Base-by-base conservation (phyloP, 2,113 vertebrate genomes). In the Plotosus lineatus region DNA sequence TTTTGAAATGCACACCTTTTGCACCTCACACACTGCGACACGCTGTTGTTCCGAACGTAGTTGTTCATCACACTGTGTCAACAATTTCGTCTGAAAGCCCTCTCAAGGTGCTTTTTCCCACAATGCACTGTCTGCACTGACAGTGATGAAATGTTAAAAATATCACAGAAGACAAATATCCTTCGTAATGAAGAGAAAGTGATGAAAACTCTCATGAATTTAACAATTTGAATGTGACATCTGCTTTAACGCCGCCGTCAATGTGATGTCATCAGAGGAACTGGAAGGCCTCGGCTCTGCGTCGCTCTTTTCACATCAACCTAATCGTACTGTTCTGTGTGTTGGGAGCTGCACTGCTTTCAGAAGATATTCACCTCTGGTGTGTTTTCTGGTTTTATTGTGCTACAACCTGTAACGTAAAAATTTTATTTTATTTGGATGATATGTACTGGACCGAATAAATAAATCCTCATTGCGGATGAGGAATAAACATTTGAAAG, bases 1-100 rank as follows among this genome's bases (percentile, higher is more conserved):
- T 58, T 58, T 69, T n/a, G 4, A 2, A 44, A 21, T 74, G 72
- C 48, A 74, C 48, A n/a, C 5, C n/a, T 75, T 72, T 50, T 50
- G 68, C 26, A 72, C n/a, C 44, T 48, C 69, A 51, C 46, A 31
- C 72, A 26, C 51, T 14, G n/a, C 1, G 11, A 51, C 36, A 75
- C 10, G 26, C 46, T 8, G 10, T 61, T 8, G 10, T 50, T 78
- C 14, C 1, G 14, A 77, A 44, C 21, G 11, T 51, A 51, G 60
- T 28, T 66, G 44, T 66, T 65, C 60, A 78, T 78, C 76, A 66
- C 60, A 38, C 60, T 46, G 12, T 38, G 76, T 78, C 76, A 78
- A 60, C 58, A 66, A 50, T 31, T 21, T 78, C 21, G 11, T 78
- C 56, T 28, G 53, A 56, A 75, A 75, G 44, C 8, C 58, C 23